Conservation (phyloP, 37 sponge, comb jelly and placozoan genomes). For the Diacarnus erythraeanus region DNA sequence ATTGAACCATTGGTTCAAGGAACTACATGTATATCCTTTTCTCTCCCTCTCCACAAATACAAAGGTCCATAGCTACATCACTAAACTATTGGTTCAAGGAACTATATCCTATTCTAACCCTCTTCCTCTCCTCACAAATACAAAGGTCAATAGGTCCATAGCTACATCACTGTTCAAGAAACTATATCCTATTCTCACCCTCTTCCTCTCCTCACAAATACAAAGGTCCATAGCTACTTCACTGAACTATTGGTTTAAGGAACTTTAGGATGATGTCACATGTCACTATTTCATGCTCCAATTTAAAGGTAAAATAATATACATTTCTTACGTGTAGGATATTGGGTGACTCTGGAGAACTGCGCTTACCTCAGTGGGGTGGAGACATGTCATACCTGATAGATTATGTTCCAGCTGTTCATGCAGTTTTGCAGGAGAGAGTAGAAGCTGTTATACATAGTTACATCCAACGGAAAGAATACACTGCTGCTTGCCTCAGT, state of each 20-base stretch:
- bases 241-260: neutral
- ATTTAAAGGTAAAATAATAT: too few relatives aligned
- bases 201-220: constrained; percentile 58
- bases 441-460: constrained; percentile 45
- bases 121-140: constrained; percentile 55
- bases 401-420: constrained; percentile 77
- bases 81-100: neutral
- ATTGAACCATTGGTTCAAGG: neutral
- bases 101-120: too few relatives aligned
- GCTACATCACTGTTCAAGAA: too few relatives aligned
- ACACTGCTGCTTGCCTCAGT: constrained; percentile 54
- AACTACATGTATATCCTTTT: too few relatives aligned
- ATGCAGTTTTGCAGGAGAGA: constrained; percentile 52
- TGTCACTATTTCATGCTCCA: too few relatives aligned
- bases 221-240: constrained; percentile 9
- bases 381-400: constrained; percentile 60
- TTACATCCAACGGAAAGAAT: constrained; percentile 68
- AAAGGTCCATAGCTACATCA: constrained; percentile 1
- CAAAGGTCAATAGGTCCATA: too few relatives aligned
- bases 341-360: constrained; percentile 29
- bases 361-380: constrained; percentile 69
- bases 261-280: too few relatives aligned
- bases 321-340: constrained; percentile 10
- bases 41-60: constrained; percentile 53
- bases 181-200: constrained; percentile 21